Percentiles rank a stretch among this genome's conserved stretches.
Evolutionary conservation across 2,113 vertebrate genomes (phyloP).

Genomic region (Oryzias curvinotus): DNA sequence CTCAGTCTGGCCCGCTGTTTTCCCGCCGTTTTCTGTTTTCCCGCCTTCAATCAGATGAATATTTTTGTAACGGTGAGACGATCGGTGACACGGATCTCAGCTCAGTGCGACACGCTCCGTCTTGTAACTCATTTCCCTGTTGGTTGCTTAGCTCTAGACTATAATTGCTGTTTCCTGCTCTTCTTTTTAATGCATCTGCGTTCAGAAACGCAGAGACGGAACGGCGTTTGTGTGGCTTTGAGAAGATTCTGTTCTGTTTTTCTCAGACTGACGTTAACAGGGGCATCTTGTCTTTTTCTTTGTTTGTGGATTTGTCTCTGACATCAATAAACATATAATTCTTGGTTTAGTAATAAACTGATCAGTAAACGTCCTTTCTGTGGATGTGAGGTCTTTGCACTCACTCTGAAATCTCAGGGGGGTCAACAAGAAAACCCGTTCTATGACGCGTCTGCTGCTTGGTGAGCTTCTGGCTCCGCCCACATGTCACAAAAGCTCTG

Average conservation of each 20-base stretch:
- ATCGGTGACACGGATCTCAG: slow-evolving; percentile 45
- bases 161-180: background rate
- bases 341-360: slow-evolving; percentile 66
- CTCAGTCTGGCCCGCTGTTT: slow-evolving; percentile 13
- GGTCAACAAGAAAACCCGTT: no score
- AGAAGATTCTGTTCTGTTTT: slow-evolving; percentile 10
- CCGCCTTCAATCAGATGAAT: slow-evolving; percentile 60
- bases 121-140: background rate
- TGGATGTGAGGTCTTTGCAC: no score
- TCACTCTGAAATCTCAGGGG: no score
- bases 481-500: no score
- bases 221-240: slow-evolving; percentile 54
- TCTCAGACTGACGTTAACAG: slow-evolving; percentile 1
- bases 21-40: slow-evolving; percentile 24
- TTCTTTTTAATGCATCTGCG: slow-evolving; percentile 20
- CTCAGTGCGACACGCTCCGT: slow-evolving; percentile 52
- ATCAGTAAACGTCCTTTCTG: no score
- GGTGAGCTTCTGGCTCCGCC: no score
- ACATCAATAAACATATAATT: slow-evolving; percentile 57
- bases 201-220: slow-evolving; percentile 37
- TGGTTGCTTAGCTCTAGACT: no score
- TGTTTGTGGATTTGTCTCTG: slow-evolving; percentile 27
- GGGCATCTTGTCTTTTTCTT: slow-evolving; percentile 37
- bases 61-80: slow-evolving; percentile 65
- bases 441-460: no score